These are phyloP conservation scores for Drosophila rellima DNA, from an alignment of 2,888 invertebrate species.

Conservation along the genomic window DNA sequence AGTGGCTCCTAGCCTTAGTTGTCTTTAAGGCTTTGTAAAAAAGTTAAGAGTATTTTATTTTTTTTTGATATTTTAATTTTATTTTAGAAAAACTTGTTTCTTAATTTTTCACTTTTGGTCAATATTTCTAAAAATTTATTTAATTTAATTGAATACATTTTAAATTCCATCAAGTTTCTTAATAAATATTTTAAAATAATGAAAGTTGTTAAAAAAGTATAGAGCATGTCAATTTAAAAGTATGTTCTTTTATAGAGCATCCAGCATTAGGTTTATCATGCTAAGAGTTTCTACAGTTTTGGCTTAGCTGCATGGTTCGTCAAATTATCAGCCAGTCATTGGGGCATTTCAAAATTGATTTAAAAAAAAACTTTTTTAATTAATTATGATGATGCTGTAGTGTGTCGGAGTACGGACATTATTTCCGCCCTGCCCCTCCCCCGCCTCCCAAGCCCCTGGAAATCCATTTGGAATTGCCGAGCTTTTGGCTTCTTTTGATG, in stretches of 20 bases:
- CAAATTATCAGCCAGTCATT: constrained; percentile 72
- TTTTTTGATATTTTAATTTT: too few relatives aligned
- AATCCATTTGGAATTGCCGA: constrained; percentile 55
- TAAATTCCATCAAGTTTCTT: too few relatives aligned
- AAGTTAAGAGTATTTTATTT: too few relatives aligned
- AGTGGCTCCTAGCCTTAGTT: too few relatives aligned
- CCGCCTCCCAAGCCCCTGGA: neutral
- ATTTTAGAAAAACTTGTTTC: too few relatives aligned
- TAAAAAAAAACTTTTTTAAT: constrained; percentile 78
- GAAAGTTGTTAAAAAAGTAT: too few relatives aligned
- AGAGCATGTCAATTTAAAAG: too few relatives aligned
- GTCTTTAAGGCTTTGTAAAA: too few relatives aligned
- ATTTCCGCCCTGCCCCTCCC: constrained; percentile 1
- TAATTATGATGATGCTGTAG: constrained; percentile 78
- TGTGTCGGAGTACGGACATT: constrained; percentile 29
- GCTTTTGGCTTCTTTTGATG: constrained; percentile 64
- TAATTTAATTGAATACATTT: too few relatives aligned
- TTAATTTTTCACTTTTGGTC: too few relatives aligned
- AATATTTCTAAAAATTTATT: too few relatives aligned
- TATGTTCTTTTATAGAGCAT: constrained; percentile 2
- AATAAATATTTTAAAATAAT: too few relatives aligned
- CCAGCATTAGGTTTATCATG: constrained; percentile 1
- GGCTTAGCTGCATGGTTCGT: constrained; percentile 61
- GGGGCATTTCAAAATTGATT: constrained; percentile 77
- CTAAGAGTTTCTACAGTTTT: constrained; percentile 35